Conservation (phyloP, 2,797 vertebrate species). For the Erpetoichthys calabaricus region DNA sequence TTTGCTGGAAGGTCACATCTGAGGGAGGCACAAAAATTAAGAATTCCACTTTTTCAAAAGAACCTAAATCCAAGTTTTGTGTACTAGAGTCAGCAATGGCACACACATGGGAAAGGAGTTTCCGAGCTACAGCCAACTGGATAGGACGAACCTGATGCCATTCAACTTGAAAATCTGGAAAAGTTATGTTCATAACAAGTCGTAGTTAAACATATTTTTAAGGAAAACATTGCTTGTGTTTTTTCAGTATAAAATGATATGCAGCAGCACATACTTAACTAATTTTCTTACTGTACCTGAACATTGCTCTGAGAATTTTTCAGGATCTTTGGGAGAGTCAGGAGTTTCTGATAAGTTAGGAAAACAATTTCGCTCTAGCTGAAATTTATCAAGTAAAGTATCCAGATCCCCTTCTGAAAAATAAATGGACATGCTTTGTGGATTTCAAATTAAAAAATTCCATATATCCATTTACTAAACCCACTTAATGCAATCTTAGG, state of each 20-base stretch:
- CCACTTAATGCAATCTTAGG: too few species aligned
- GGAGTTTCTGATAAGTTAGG: conserved; percentile 48
- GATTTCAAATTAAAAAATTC: too few species aligned
- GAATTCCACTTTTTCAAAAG: conserved; percentile 90
- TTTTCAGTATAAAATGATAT: background rate
- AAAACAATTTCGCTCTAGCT: conserved; percentile 53
- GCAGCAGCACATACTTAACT: too few species aligned
- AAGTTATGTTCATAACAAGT: conserved; percentile 11
- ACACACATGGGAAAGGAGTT: conserved; percentile 88
- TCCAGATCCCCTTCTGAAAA: conserved; percentile 75
- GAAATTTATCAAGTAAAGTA: conserved; percentile 65
- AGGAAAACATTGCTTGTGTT: background rate
- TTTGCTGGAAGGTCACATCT: conserved; percentile 89
- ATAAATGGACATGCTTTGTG: conserved; percentile 1
- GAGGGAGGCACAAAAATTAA: conserved; percentile 90
- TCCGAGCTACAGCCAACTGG: conserved; percentile 87
- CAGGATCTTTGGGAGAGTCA: conserved; percentile 41
- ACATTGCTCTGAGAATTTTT: conserved; percentile 36
- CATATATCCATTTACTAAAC: too few species aligned
- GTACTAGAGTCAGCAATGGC: conserved; percentile 95
- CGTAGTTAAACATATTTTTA: background rate
- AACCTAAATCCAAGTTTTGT: conserved; percentile 89
- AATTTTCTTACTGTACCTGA: conserved; percentile 47
- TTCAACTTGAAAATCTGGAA: conserved; percentile 60
- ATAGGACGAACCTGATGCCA: conserved; percentile 69